These are phyloP conservation scores for Delichon dasypus DNA, from an alignment of 2,797 vertebrate genomes.

Conservation along the genomic window DNA sequence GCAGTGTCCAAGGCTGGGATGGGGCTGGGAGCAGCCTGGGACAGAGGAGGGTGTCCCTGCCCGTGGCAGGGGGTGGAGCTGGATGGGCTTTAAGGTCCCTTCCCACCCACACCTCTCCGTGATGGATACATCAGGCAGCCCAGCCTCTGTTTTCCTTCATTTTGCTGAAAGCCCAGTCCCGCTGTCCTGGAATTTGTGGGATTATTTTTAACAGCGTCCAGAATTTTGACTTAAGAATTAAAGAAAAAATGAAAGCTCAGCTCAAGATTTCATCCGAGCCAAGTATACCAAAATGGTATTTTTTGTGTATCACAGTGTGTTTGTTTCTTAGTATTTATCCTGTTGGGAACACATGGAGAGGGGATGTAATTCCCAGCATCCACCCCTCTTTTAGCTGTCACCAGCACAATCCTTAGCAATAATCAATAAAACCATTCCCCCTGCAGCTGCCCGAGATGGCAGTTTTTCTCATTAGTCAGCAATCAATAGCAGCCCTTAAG, in stretches of 20 bases:
- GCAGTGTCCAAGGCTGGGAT: fast-evolving
- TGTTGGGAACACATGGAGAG: not conserved
- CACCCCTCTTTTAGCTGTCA: constrained; percentile 18
- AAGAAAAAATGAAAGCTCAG: not conserved
- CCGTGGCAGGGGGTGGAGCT: not conserved
- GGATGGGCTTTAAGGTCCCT: not conserved
- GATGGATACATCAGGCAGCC: not conserved
- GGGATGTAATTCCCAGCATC: not conserved
- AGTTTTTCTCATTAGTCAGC: constrained; percentile 67
- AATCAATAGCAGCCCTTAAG: constrained; percentile 52
- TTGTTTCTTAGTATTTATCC: not conserved
- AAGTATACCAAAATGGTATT: not conserved
- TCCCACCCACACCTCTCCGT: too few relatives aligned
- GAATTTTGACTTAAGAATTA: not conserved
- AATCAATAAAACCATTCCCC: constrained; percentile 41
- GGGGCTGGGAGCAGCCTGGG: not conserved
- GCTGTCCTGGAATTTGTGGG: not conserved
- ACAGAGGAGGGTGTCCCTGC: not conserved
- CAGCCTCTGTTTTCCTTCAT: not conserved
- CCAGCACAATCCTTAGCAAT: constrained; percentile 11
- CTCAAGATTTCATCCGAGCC: not conserved
- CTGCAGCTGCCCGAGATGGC: constrained; percentile 16
- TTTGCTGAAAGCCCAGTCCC: not conserved
- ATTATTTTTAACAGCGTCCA: not conserved
- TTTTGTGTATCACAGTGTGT: not conserved